Evolutionary conservation across 2,888 invertebrate genomes (phyloP).

Genomic region (Chymomyza caudatula): DNA sequence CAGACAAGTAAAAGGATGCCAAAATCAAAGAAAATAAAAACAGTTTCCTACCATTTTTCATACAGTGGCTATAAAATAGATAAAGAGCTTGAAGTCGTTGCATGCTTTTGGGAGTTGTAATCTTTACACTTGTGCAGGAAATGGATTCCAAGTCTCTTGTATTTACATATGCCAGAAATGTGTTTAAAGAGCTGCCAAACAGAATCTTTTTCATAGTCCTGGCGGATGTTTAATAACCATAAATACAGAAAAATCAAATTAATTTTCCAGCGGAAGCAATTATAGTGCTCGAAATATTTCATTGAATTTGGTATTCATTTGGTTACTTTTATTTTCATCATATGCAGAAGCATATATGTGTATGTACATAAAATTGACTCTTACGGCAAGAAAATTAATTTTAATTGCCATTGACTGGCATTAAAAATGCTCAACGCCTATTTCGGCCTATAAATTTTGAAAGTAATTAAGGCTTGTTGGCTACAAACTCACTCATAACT

Average conservation of each 20-base stretch:
- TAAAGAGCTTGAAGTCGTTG: slow-evolving; percentile 42
- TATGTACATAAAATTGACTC: background rate
- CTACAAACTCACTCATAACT: background rate
- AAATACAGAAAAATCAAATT: slow-evolving; percentile 65
- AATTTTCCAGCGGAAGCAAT: slow-evolving; percentile 63
- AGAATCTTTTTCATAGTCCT: slow-evolving; percentile 3
- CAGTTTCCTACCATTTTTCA: slow-evolving; percentile 44
- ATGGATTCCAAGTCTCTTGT: slow-evolving; percentile 44
- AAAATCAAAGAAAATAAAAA: slow-evolving; percentile 67
- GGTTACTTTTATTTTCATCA: slow-evolving; percentile 46
- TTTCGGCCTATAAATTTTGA: slow-evolving; percentile 52
- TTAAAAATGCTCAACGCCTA: slow-evolving; percentile 51
- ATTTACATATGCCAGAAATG: slow-evolving; percentile 40
- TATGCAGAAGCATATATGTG: slow-evolving; percentile 2
- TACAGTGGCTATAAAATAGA: slow-evolving; percentile 63
- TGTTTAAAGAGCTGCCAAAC: slow-evolving; percentile 20
- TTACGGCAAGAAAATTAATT: slow-evolving; percentile 7
- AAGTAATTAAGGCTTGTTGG: slow-evolving; percentile 44
- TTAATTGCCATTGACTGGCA: slow-evolving; percentile 22
- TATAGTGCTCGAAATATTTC: slow-evolving; percentile 55
- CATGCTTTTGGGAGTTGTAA: background rate
- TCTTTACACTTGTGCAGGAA: slow-evolving; percentile 47
- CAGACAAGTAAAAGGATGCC: slow-evolving; percentile 41
- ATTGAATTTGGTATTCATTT: slow-evolving; percentile 9
- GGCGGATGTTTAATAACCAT: slow-evolving; percentile 31